Base-by-base conservation (phyloP, 2,888 invertebrate species). In the Apotomis capreana region DNA sequence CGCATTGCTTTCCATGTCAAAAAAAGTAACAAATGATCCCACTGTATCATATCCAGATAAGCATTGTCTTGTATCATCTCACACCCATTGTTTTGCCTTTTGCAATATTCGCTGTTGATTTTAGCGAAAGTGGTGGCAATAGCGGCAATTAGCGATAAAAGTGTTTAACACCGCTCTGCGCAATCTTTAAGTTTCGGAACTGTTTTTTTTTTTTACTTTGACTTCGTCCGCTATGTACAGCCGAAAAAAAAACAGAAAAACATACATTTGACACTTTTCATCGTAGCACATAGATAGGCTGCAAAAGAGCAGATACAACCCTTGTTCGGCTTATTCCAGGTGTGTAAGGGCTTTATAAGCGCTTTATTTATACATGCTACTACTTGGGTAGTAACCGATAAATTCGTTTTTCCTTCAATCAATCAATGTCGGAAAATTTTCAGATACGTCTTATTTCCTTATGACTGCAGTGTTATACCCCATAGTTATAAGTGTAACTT, bases 81-180 rank as follows among this genome's bases (percentile, higher is more conserved):
- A 64, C 58, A 58, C 15, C 55, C 65, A 73, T 73, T 74, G 74
- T 74, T 63, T 64, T 58, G 55, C 40, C 15, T 68, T 63, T 64
- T 55, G 61, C 58, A 67, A 74, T 58, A 49, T 69, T 61, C 61
- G 58, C 62, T 67, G 70, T 69, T 62, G 61, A 49, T 61, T 46
- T 69, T 46, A 74, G 72, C 72, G 74, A 74, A 74, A 74, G 74
- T 64, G 44, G 59, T 68, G 64, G 26, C 68, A 64, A 64, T 68
- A 64, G 63, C 58, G 61, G 44, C 55, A 65, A 70, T 70, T 74
- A 63, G 68, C 63, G 37, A 37, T 57, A n/a, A 10, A 65, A 44
- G 46, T 55, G 63, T 54, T 6, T 54, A 52, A 44, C 64, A 15
- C 54, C n/a, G 60, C 46, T 26, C 26, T 15, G 49, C 13, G n/a